These are phyloP conservation scores for Melanostigma gelatinosum DNA, from an alignment of 2,113 vertebrate species.

Conservation along the genomic window DNA sequence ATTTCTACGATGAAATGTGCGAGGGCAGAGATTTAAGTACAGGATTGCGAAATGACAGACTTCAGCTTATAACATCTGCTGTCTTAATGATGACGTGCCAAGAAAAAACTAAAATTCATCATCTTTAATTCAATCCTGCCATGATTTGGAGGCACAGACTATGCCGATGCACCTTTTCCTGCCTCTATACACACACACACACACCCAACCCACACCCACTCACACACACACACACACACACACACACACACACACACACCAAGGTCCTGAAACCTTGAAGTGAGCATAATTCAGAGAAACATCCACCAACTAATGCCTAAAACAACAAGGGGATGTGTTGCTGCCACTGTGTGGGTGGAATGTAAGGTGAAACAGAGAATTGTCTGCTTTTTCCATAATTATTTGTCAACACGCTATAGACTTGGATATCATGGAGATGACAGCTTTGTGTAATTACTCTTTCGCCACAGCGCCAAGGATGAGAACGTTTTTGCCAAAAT, in stretches of 20 bases:
- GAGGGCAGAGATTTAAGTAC: neutral
- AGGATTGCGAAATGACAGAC: neutral
- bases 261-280: conserved; percentile 10
- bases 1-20: conserved; percentile 2
- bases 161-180: neutral
- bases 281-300: conserved; percentile 29
- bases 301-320: neutral
- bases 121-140: conserved; percentile 27
- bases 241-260: neutral
- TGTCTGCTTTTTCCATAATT: conserved; percentile 9
- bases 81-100: conserved; percentile 6
- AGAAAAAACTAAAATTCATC: conserved; percentile 32
- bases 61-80: neutral
- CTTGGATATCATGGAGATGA: conserved; percentile 18
- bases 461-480: neutral
- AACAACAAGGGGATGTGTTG: neutral
- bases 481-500: conserved; percentile 51
- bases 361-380: neutral
- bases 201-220: too few species aligned
- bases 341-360: conserved; percentile 1
- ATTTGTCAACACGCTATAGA: conserved; percentile 23
- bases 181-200: neutral
- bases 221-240: neutral
- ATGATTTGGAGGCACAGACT: conserved; percentile 26
- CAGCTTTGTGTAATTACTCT: conserved; percentile 40